Conservation (phyloP, 2,113 vertebrate species). For the Eurystomus gularis region DNA sequence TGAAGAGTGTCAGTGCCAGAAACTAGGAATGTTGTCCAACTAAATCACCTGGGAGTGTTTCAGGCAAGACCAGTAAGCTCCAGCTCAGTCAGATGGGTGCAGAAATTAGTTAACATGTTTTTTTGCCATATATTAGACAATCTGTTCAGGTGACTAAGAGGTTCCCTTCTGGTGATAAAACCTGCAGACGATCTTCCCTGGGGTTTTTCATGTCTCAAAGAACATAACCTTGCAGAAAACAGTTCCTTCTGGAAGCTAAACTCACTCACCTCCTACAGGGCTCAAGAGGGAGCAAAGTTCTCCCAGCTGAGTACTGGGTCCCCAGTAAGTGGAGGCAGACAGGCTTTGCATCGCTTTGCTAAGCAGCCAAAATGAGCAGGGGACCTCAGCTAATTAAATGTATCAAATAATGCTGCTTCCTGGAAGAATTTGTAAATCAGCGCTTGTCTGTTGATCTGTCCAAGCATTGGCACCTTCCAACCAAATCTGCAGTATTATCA, state of each 20-base stretch:
- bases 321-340: background rate
- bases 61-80: background rate
- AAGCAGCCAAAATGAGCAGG: background rate
- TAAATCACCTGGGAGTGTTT: background rate
- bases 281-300: background rate
- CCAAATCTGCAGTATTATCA: background rate
- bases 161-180: background rate
- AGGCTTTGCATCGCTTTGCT: background rate
- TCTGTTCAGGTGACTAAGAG: background rate
- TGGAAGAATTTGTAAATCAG: background rate
- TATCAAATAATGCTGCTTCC: background rate
- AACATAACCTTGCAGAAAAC: background rate
- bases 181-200: background rate
- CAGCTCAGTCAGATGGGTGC: background rate
- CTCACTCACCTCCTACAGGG: background rate
- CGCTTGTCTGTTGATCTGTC: background rate
- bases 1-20: background rate
- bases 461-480: background rate
- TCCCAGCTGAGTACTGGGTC: background rate
- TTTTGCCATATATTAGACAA: background rate
- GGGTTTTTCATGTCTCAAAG: background rate
- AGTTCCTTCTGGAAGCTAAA: background rate
- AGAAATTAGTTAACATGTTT: background rate
- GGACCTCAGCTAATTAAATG: background rate
- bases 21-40: background rate